Conservation (phyloP, 1,140 invertebrate species). For the Melitaea cinxia region DNA sequence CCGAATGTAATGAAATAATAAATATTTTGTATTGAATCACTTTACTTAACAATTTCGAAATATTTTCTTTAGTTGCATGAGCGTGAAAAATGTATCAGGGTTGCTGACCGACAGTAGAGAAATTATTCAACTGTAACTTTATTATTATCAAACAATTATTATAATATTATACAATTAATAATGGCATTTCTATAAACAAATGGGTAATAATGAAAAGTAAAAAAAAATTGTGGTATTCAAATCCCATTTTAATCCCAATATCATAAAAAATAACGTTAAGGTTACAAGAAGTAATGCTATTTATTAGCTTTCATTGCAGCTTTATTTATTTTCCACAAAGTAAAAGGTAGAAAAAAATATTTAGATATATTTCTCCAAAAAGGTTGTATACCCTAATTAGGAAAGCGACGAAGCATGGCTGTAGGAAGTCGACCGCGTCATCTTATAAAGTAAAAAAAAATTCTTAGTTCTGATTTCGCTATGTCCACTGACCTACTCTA, state of each 20-base stretch:
- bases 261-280: no score
- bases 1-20: background rate
- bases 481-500: constrained; percentile 12
- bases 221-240: no score
- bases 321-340: no score
- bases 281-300: no score
- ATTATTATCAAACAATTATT: no score
- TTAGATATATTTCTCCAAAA: background rate
- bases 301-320: no score
- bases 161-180: no score
- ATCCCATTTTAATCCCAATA: no score
- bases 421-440: constrained; percentile 17
- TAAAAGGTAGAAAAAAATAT: background rate
- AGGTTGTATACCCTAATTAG: background rate
- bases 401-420: constrained; percentile 5
- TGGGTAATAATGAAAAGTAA: no score
- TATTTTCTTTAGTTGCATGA: background rate
- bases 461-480: constrained; percentile 11
- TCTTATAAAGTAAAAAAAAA: constrained; percentile 22
- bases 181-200: no score
- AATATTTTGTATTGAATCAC: constrained; percentile 2
- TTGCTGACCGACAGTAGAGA: no score
- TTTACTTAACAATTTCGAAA: background rate
- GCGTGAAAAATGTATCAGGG: background rate
- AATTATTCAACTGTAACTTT: no score